These are phyloP conservation scores for Lymantria dispar DNA, from an alignment of 2,888 invertebrate genomes.

Conservation along the genomic window DNA sequence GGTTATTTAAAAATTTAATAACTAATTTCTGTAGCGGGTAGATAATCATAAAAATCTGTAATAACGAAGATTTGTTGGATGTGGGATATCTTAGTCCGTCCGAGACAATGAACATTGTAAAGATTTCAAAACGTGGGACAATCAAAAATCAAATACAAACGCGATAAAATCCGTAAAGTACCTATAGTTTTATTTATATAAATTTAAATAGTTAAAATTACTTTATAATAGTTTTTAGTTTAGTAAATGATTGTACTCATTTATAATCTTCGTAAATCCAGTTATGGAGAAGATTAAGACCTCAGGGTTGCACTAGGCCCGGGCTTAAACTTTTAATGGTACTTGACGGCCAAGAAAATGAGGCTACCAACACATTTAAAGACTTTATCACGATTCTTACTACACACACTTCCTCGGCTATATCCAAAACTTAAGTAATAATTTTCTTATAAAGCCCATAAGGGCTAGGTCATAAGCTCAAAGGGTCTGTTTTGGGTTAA, in stretches of 20 bases:
- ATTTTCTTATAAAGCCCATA: constrained; percentile 16
- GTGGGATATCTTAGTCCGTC: too few relatives aligned
- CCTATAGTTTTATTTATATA: neutral
- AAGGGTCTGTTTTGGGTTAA: neutral
- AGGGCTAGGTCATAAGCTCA: neutral
- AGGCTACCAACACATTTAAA: constrained; percentile 57
- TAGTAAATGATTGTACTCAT: constrained; percentile 24
- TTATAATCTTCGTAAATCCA: constrained; percentile 47
- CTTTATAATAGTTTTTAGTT: neutral
- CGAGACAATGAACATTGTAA: too few relatives aligned
- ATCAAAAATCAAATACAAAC: too few relatives aligned
- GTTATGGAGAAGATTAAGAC: constrained; percentile 36
- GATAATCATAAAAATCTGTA: too few relatives aligned
- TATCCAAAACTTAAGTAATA: constrained; percentile 21
- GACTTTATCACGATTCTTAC: constrained; percentile 55
- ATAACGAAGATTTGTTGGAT: too few relatives aligned
- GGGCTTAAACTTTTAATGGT: constrained; percentile 65
- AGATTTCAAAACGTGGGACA: too few relatives aligned
- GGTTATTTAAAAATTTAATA: too few relatives aligned
- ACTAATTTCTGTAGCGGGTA: too few relatives aligned
- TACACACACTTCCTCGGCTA: constrained; percentile 17
- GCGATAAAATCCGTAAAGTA: too few relatives aligned
- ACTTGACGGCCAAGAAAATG: constrained; percentile 60
- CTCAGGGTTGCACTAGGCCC: constrained; percentile 41
- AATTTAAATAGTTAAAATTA: neutral